Base-by-base conservation (phyloP, 2,797 vertebrate species). In the Sebastes variabilis region DNA sequence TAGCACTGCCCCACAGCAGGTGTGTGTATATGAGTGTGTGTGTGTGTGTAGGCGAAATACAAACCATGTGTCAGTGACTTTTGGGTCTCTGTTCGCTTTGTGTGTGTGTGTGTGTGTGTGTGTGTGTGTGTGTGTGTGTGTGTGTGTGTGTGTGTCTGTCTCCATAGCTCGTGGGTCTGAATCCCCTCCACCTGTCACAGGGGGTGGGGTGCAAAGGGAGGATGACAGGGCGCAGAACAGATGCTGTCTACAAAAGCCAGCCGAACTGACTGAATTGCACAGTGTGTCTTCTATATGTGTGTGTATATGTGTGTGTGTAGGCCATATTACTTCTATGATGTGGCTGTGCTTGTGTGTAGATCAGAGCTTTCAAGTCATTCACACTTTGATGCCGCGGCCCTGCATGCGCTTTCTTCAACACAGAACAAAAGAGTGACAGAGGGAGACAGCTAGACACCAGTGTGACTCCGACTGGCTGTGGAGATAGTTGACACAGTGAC, bases 161-260 rank as follows among this genome's bases (percentile, higher is more conserved):
- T 85, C 46, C 77, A 80, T 56, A 85, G 89, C 82, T 80, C 36
- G 54, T 13, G 80, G 76, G 71, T 72, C 85, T 82, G 84, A 93
- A 93, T 91, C 92, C 88, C 87, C 84, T 90, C 90, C 95, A 95
- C 95, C 95, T 96, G 95, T 95, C 94, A 91, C 75, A 67, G 66
- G 89, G 92, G 93, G 92, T 88, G 91, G 91, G 91, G 90, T 72
- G 85, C 76, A 82, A 70, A 86, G 87, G 89, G 88, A 87, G 86
- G 89, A 91, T 85, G 91, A 91, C 78, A 82, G 84, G 88, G 75
- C 75, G 49, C 83, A 65, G 89, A 96, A 94, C 95, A 96, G 93
- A 96, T 96, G 95, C 90, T 80, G 91, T 92, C 85, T 89, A 87
- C 90, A 91, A 90, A 54, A 93, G 92, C 87, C 85, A 78, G 85